Conservation (phyloP, 2,113 vertebrate species). For the Clinocottus analis region DNA sequence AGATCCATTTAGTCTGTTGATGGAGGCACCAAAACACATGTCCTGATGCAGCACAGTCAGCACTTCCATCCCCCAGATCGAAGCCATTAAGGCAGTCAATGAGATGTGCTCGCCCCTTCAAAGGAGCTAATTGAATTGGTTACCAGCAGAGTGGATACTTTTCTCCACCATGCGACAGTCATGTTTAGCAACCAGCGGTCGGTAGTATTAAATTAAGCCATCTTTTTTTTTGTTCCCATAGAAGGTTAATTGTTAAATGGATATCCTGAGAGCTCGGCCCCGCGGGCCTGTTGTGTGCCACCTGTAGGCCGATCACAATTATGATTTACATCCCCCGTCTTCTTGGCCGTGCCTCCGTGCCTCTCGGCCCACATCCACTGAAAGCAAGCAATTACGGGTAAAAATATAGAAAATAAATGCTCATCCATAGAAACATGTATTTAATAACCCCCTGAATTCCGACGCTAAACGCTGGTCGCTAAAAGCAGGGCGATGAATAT, state of each 20-base stretch:
- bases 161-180: slow-evolving; percentile 57
- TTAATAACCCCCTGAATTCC: background rate
- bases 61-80: slow-evolving; percentile 22
- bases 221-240: background rate
- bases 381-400: background rate
- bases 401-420: background rate
- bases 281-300: background rate
- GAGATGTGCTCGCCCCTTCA: slow-evolving; percentile 13
- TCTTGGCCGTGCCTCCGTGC: background rate
- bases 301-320: background rate
- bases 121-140: slow-evolving; percentile 58
- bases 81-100: slow-evolving; percentile 12
- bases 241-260: slow-evolving; percentile 34
- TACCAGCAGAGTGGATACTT: slow-evolving; percentile 13
- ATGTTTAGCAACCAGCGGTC: slow-evolving; percentile 25
- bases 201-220: slow-evolving; percentile 52
- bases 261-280: background rate
- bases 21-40: slow-evolving; percentile 7
- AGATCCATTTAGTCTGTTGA: background rate
- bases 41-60: slow-evolving; percentile 1
- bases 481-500: background rate
- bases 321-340: background rate
- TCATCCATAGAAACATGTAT: background rate
- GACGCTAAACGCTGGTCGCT: background rate
- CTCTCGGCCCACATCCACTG: background rate